Evolutionary conservation across 2,888 invertebrate genomes (phyloP).

Genomic region (Diarsia brunnea): DNA sequence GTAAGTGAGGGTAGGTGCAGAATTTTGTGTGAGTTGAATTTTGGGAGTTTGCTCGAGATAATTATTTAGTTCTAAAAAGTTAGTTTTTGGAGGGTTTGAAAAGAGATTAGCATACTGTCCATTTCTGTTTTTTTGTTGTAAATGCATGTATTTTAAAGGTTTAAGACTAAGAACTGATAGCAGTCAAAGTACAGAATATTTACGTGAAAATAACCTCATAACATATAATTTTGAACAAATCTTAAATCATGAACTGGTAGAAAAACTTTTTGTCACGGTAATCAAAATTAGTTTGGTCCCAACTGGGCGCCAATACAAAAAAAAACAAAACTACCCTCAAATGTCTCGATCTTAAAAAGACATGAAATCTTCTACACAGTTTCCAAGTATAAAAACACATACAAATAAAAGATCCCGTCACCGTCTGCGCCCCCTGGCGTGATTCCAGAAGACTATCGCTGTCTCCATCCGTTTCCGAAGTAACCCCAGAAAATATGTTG

Average conservation of each 20-base stretch:
- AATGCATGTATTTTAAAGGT: not conserved
- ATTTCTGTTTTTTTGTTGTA: not conserved
- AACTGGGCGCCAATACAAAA: conserved; percentile 52
- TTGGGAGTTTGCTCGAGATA: not conserved
- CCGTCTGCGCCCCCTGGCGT: conserved; percentile 62
- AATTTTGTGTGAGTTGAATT: not conserved
- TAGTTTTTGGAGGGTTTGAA: not conserved
- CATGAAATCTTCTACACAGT: conserved; percentile 13
- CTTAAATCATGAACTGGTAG: no score
- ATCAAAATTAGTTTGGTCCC: conserved; percentile 28
- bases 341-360: not conserved
- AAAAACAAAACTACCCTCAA: conserved; percentile 3
- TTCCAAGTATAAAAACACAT: conserved; percentile 55
- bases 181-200: not conserved
- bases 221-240: not conserved
- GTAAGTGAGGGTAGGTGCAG: conserved; percentile 40
- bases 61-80: not conserved
- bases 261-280: not conserved
- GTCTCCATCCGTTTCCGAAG: conserved; percentile 80
- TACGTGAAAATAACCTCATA: not conserved
- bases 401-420: conserved; percentile 63
- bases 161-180: not conserved
- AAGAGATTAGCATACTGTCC: not conserved
- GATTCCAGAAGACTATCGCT: conserved; percentile 70
- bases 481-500: conserved; percentile 79